Evolutionary conservation across 2,113 vertebrate genomes (phyloP).

Genomic region (Puntigrus tetrazona): DNA sequence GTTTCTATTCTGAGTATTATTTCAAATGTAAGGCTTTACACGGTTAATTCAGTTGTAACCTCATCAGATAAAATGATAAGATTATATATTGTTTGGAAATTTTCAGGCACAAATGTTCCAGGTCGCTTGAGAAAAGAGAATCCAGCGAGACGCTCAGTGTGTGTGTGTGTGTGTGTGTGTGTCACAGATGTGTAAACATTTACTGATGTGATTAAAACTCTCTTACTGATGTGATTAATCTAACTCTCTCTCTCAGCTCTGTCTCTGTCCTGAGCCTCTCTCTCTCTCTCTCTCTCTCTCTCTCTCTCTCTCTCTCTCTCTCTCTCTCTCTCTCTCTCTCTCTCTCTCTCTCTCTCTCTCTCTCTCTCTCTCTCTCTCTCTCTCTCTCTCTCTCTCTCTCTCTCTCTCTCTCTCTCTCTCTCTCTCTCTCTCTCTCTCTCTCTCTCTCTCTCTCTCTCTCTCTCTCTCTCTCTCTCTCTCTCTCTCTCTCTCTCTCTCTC

Average conservation of each 20-base stretch:
- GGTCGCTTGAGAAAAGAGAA: slow-evolving; percentile 20
- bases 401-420: slow-evolving; percentile 31
- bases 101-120: slow-evolving; percentile 9
- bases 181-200: slow-evolving; percentile 54
- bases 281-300: slow-evolving; percentile 27
- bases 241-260: background rate
- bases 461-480: slow-evolving; percentile 10
- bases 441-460: slow-evolving; percentile 18
- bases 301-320: slow-evolving; percentile 35
- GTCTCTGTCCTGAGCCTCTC: background rate
- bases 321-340: slow-evolving; percentile 10
- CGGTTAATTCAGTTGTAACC: background rate
- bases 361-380: slow-evolving; percentile 16
- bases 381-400: slow-evolving; percentile 9
- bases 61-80: background rate
- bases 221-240: slow-evolving; percentile 53
- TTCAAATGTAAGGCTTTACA: background rate
- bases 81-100: background rate
- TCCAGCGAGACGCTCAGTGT: background rate
- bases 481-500: slow-evolving; percentile 30
- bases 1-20: too few relatives aligned
- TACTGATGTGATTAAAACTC: slow-evolving; percentile 53
- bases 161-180: background rate
- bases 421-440: slow-evolving; percentile 19
- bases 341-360: slow-evolving; percentile 30